Evolutionary conservation across 1,140 invertebrate species (phyloP).

Genomic region (Microplitis mediator): DNA sequence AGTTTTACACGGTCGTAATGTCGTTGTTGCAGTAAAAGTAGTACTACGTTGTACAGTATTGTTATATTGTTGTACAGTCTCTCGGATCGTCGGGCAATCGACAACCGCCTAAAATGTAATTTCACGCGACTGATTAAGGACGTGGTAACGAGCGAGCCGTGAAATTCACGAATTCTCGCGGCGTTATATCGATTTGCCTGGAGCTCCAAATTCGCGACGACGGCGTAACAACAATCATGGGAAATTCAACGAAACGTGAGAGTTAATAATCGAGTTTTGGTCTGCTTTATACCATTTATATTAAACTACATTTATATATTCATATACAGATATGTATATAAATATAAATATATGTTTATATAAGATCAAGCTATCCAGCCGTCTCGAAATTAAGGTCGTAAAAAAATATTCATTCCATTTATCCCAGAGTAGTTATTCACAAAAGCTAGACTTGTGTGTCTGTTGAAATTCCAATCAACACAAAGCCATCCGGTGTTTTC

Average conservation of each 20-base stretch:
- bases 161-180: slow-evolving; percentile 28
- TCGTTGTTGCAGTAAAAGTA: neutral
- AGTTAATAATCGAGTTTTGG: neutral
- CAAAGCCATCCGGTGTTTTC: neutral
- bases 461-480: slow-evolving; percentile 12
- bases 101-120: slow-evolving; percentile 35
- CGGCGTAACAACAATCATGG: neutral
- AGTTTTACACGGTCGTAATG: no score
- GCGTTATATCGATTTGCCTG: neutral
- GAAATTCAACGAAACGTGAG: slow-evolving; percentile 9
- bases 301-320: no score
- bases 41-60: neutral
- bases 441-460: neutral
- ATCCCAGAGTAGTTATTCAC: no score
- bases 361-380: neutral
- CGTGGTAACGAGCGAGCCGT: slow-evolving; percentile 35
- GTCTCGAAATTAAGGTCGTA: neutral
- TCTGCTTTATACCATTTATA: no score
- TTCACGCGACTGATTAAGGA: slow-evolving; percentile 36
- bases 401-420: neutral
- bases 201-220: neutral
- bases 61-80: neutral
- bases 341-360: neutral
- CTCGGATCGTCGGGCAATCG: slow-evolving; percentile 21
- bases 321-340: neutral